A percentile compares a stretch with the other conserved stretches of the same genome.
These are phyloP conservation scores for Lepilemur septentrionalis DNA, from an alignment of 2,797 vertebrate species.

Conservation along the genomic window DNA sequence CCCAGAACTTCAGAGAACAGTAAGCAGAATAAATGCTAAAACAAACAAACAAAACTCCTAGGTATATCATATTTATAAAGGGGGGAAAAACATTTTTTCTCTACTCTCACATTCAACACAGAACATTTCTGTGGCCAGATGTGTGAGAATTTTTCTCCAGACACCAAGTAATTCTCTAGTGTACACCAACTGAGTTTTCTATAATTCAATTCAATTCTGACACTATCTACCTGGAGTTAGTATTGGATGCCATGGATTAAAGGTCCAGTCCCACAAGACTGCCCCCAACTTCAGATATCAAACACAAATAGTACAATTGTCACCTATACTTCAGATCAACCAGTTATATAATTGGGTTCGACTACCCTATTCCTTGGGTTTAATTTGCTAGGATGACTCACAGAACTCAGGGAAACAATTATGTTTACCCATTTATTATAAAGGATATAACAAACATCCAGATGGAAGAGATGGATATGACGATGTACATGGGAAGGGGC, in stretches of 20 bases:
- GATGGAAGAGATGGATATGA: not conserved
- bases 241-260: no score
- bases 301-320: no score
- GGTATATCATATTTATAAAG: not conserved
- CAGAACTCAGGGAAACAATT: not conserved
- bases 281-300: no score
- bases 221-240: no score
- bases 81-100: not conserved
- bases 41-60: not conserved
- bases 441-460: not conserved
- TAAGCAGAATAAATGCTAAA: not conserved
- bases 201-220: no score
- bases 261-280: no score
- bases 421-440: not conserved
- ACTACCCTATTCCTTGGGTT: not conserved
- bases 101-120: not conserved
- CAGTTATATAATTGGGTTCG: no score
- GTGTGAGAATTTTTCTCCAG: no score
- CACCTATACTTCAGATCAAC: no score
- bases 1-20: not conserved
- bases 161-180: no score
- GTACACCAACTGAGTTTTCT: no score
- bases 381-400: not conserved
- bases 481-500: not conserved
- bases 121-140: not conserved